A percentile compares a stretch with the other conserved stretches of the same genome.
Evolutionary conservation across 2,113 vertebrate species (phyloP).

Genomic region (Megaceryle torquata): DNA sequence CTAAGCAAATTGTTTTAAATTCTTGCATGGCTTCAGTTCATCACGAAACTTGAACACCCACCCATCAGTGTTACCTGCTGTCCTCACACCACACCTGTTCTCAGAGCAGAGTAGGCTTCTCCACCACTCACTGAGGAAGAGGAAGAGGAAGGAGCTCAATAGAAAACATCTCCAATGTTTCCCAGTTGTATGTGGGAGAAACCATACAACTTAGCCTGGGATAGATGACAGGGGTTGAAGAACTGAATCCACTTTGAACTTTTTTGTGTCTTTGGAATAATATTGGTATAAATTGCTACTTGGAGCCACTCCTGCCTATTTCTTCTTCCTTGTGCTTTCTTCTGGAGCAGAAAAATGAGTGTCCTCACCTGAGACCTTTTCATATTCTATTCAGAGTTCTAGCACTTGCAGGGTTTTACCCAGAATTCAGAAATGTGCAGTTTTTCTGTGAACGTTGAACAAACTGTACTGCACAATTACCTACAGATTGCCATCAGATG

Average conservation of each 20-base stretch:
- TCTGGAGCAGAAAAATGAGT: not conserved
- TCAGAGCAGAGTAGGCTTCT: not conserved
- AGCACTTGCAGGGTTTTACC: not conserved
- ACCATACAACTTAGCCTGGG: not conserved
- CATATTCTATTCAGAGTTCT: not conserved
- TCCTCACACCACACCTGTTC: not conserved
- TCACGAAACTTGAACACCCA: not conserved
- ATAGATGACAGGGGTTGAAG: not conserved
- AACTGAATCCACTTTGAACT: not conserved
- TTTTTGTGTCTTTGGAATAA: not conserved
- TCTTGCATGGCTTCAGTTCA: not conserved
- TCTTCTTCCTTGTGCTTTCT: not conserved
- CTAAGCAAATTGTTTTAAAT: not conserved
- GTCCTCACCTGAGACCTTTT: not conserved
- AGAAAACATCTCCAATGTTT: not conserved
- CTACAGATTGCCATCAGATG: slow-evolving; percentile 37
- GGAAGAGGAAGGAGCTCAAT: not conserved
- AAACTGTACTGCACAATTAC: slow-evolving; percentile 26
- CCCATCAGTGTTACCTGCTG: not conserved
- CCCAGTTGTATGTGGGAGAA: not conserved
- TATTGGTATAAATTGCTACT: not conserved
- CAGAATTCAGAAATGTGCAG: not conserved
- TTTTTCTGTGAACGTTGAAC: slow-evolving; percentile 22
- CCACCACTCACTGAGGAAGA: not conserved
- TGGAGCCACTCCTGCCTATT: not conserved